Base-by-base conservation (phyloP, 2,113 vertebrate species). In the Nycticryphes semicollaris region DNA sequence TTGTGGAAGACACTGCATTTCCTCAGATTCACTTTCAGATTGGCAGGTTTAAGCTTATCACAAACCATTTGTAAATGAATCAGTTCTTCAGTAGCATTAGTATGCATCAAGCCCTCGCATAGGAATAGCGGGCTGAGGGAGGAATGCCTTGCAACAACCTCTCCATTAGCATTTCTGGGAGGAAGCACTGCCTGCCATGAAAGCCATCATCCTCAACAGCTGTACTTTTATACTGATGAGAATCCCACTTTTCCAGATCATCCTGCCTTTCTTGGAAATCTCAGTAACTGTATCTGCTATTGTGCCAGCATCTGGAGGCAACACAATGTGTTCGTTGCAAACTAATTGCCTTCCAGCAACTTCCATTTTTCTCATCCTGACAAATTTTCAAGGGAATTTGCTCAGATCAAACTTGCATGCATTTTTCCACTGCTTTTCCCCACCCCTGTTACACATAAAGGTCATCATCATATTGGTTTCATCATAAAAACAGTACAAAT, bases 41-140 rank as follows among this genome's bases (percentile, higher is more conserved):
- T 60, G 67, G 75, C 88, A 80, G 33, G 48, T 21, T 43, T 37
- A 83, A 73, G 39, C 51, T 88, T 48, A 70, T 57, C 73, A 67
- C 60, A 91, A 43, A 59, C 14, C 31, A 50, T 54, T 62, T 90
- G 75, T 63, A 77, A 90, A 68, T 1, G 2, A 75, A 90, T 53
- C 53, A 12, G n/a, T 6, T 2, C 30, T 73, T 80, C 75, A 60
- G 9, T 2, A 72, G 69, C 10, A 1, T 25, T 13, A 35, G n/a
- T 2, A 16, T 7, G 54, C 70, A 56, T 9, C 12, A 13, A 64
- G 62, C 66, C 35, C 16, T 24, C 0, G 2, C 76, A 45, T 1
- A 11, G 53, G 60, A 62, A 56, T 4, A 70, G 72, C 60, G 12
- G 33, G 31, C 11, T 14, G 24, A 22, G 8, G 23, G 63, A 72